A percentile compares a stretch with the other conserved stretches of the same genome.
These are phyloP conservation scores for Holacanthella duospinosa DNA, from an alignment of 2,888 invertebrate species.

Conservation along the genomic window DNA sequence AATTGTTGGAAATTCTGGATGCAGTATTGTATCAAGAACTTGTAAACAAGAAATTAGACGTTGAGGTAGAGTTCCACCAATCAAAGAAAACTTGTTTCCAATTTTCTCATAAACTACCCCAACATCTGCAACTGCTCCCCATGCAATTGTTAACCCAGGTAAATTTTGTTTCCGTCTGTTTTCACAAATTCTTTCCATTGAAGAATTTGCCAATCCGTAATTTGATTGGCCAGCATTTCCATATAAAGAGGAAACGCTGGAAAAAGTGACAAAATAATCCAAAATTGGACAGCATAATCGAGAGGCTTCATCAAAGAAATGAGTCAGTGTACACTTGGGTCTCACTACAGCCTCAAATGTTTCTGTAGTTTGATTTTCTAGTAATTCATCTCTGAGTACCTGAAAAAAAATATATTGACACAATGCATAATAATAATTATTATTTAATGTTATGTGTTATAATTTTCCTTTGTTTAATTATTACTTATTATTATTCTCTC, in stretches of 20 bases:
- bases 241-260: constrained; percentile 49
- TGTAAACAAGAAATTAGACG: constrained; percentile 69
- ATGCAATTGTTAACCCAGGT: constrained; percentile 49
- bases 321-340: constrained; percentile 47
- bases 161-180: constrained; percentile 42
- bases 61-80: constrained; percentile 73
- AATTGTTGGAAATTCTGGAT: background rate
- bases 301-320: constrained; percentile 45
- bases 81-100: constrained; percentile 47
- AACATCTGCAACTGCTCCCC: constrained; percentile 52
- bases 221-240: constrained; percentile 52
- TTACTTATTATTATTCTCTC: too few relatives aligned
- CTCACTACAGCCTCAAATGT: constrained; percentile 43
- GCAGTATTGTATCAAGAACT: constrained; percentile 51
- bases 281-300: constrained; percentile 40
- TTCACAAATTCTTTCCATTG: constrained; percentile 50
- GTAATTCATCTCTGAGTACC: constrained; percentile 44
- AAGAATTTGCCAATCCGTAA: constrained; percentile 51
- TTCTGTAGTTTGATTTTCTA: constrained; percentile 44
- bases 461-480: too few relatives aligned
- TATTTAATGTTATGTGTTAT: too few relatives aligned
- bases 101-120: constrained; percentile 48
- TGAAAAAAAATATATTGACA: too few relatives aligned
- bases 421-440: too few relatives aligned
- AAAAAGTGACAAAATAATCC: constrained; percentile 49